phyloP scores from a whole-genome alignment of 2,888 invertebrate species.

The Cephonodes hylas region DNA sequence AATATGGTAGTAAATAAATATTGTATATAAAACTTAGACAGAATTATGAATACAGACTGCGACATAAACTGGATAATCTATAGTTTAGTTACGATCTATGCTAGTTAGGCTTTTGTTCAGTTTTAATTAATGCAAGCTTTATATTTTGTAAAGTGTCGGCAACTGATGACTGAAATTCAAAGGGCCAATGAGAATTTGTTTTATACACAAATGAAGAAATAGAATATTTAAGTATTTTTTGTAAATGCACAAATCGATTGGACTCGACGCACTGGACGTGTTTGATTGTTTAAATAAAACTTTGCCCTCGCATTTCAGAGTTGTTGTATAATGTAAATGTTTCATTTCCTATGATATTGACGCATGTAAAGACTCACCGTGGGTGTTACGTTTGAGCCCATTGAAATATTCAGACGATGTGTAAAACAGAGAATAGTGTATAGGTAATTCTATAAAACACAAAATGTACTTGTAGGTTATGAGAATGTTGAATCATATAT shows the following conservation, averaged over 20 bases:
- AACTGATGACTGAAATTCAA: constrained; percentile 76
- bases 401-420: constrained; percentile 70
- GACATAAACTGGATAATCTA: constrained; percentile 71
- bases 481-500: constrained; percentile 77
- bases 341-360: constrained; percentile 45
- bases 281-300: constrained; percentile 46
- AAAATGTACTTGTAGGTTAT: constrained; percentile 79
- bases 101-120: constrained; percentile 76
- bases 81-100: constrained; percentile 77
- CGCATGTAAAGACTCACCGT: constrained; percentile 10
- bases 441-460: constrained; percentile 76
- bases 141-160: constrained; percentile 68
- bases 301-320: constrained; percentile 73
- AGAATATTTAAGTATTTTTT: constrained; percentile 57
- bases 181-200: constrained; percentile 73
- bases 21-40: constrained; percentile 71
- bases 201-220: constrained; percentile 47
- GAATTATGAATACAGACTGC: constrained; percentile 77
- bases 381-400: constrained; percentile 52
- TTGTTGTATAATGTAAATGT: constrained; percentile 58
- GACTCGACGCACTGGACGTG: constrained; percentile 38
- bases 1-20: constrained; percentile 81
- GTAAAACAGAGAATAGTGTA: constrained; percentile 72
- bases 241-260: constrained; percentile 62
- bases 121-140: constrained; percentile 75